Evolutionary conservation across 2,888 invertebrate species (phyloP).

Genomic region (Heliconius ismenius): DNA sequence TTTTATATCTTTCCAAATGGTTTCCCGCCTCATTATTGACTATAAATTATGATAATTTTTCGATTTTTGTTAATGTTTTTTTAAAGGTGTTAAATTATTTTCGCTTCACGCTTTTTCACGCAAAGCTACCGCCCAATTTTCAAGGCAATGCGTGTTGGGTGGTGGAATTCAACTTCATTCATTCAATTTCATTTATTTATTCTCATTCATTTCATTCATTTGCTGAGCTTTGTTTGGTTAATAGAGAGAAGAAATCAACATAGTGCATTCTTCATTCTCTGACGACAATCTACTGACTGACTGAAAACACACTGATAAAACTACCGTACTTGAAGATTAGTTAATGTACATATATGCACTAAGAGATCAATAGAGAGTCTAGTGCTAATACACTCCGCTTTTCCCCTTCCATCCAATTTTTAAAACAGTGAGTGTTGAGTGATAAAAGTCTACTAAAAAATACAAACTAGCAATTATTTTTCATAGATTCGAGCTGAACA

Average conservation of each 20-base stretch:
- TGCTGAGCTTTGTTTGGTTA: too few relatives aligned
- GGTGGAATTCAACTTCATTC: too few relatives aligned
- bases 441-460: neutral
- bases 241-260: too few relatives aligned
- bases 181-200: too few relatives aligned
- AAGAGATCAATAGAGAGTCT: neutral
- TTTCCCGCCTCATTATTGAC: neutral
- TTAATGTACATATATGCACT: neutral
- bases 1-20: conserved; percentile 25
- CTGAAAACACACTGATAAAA: too few relatives aligned
- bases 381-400: neutral
- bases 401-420: neutral
- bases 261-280: too few relatives aligned
- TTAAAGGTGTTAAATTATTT: neutral
- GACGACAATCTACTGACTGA: too few relatives aligned
- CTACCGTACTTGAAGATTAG: too few relatives aligned
- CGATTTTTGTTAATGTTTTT: neutral
- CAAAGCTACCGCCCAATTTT: too few relatives aligned
- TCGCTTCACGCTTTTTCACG: neutral
- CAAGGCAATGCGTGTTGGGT: too few relatives aligned
- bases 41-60: conserved; percentile 2
- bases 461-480: neutral
- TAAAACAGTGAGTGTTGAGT: neutral
- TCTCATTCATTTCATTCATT: too few relatives aligned
- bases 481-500: neutral